Base-by-base conservation (phyloP, 2,888 invertebrate genomes). In the Synergus laeviventris region DNA sequence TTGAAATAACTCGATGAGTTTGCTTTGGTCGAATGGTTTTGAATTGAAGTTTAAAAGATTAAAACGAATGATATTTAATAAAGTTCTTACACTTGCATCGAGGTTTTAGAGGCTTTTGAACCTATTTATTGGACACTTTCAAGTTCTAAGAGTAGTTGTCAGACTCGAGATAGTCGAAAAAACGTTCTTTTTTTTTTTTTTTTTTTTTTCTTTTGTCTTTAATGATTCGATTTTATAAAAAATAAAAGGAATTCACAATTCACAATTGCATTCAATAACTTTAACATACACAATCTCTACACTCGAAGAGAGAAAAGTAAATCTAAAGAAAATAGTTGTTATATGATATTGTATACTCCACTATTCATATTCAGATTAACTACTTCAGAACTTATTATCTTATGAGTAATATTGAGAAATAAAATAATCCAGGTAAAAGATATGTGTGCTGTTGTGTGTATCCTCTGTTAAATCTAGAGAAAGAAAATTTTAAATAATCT, bases 181-280 rank as follows among this genome's bases (percentile, higher is more conserved):
- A 5, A 49, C 49, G 14, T 45, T 49, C 5, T 11, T 70, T 70
- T 66, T 9, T 18, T 62, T 21, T 42, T 2, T 24, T 64, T 62
- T 18, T 64, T 38, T 11, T 70, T 70, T 66, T 9, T 18, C 39
- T 21, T 42, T 2, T 24, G 42, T 62, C 12, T 64, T 39, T 64
- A 38, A 18, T 21, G n/a, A 49, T 36, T 45, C 24, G 9, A 49
- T 70, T 70, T 11, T 5, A 70, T 31, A 49, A 45, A 45, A 61
- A 54, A 21, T 31, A 42, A 54, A 64, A 75, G 56, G 74, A 73
- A 76, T 79, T 80, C 79, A 80, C 78, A 79, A 74, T 80, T 85
- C 84, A 85, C 84, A 83, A 83, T 84, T 79, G 79, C 85, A 85
- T 83, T 84, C 82, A 84, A 85, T 84, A 86, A 84, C 81, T 84